These are phyloP conservation scores for Peromyscus nudipes DNA, from an alignment of 2,797 vertebrate genomes.

Conservation along the genomic window DNA sequence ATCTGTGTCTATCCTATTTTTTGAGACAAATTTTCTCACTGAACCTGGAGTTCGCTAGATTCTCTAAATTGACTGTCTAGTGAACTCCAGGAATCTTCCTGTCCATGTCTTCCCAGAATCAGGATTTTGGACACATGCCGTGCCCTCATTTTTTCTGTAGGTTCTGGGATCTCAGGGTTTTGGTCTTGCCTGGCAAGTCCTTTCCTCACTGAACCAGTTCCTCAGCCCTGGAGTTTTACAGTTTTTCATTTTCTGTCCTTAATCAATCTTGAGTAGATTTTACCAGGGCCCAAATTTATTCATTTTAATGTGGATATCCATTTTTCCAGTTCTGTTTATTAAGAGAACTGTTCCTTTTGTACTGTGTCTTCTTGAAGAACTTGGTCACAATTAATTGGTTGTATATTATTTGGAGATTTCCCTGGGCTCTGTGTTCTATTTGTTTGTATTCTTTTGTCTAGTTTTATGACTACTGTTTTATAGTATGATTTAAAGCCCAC, in stretches of 20 bases:
- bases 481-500: background rate
- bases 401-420: background rate
- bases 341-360: background rate
- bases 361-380: background rate
- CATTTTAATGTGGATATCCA: background rate
- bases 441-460: background rate
- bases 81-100: background rate
- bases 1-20: background rate
- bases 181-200: background rate
- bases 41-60: background rate
- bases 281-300: background rate
- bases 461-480: background rate
- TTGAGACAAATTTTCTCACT: background rate
- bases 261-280: background rate
- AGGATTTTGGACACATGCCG: background rate
- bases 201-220: background rate
- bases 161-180: background rate
- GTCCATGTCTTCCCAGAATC: background rate
- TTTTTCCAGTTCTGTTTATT: background rate
- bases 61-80: background rate
- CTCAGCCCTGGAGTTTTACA: background rate
- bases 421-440: background rate
- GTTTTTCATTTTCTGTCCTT: background rate
- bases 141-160: background rate
- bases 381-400: background rate